These are phyloP conservation scores for Stictonetta naevosa DNA, from an alignment of 2,113 vertebrate genomes.

Conservation along the genomic window DNA sequence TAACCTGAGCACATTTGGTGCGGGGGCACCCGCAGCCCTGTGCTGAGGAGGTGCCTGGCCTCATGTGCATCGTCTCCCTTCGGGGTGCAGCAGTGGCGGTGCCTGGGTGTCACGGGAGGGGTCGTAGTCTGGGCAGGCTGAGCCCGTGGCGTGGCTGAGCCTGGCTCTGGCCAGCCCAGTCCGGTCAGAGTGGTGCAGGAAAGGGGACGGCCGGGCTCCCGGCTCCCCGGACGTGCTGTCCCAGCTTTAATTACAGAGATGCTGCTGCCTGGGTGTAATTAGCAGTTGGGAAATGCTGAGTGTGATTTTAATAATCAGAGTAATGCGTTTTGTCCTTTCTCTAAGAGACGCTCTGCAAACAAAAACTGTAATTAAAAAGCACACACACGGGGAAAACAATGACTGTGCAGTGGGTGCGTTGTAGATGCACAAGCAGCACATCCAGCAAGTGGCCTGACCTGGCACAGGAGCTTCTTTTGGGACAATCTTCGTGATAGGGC, in stretches of 20 bases:
- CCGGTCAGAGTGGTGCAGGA: background rate
- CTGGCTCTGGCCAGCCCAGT: fast-evolving
- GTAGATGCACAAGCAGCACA: fast-evolving
- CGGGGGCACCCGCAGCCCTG: fast-evolving
- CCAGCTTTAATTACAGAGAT: conserved; percentile 30
- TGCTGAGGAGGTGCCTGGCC: background rate
- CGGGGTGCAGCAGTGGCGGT: fast-evolving
- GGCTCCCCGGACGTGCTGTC: background rate
- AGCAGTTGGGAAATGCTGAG: conserved; percentile 34
- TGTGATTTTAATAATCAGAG: conserved; percentile 50
- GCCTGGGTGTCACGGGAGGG: fast-evolving
- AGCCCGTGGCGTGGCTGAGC: fast-evolving
- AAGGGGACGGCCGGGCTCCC: background rate
- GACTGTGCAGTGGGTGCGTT: background rate
- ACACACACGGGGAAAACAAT: background rate
- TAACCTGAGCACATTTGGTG: background rate
- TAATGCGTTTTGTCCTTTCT: conserved; percentile 46
- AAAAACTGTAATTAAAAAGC: conserved; percentile 16
- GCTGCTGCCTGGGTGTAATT: conserved; percentile 26
- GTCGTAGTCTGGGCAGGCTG: background rate
- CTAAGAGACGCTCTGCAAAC: background rate
- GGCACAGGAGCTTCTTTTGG: background rate
- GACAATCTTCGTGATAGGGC: background rate
- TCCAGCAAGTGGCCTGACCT: background rate
- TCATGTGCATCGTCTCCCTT: background rate